phyloP scores from a whole-genome alignment of 2,113 vertebrate species.

The Laticauda colubrina region DNA sequence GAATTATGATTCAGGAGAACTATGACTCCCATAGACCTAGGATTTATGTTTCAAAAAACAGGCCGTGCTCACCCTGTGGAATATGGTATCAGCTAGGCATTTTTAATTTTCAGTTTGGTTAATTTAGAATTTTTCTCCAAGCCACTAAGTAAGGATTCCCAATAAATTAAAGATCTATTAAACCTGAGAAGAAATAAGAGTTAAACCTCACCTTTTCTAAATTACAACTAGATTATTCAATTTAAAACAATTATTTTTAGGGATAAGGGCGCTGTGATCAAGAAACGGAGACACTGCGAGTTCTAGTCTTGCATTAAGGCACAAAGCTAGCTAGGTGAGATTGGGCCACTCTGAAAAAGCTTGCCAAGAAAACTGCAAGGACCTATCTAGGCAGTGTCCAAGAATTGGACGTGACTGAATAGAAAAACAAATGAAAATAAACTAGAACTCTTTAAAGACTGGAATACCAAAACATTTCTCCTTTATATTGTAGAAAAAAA shows the following conservation, averaged over 20 bases:
- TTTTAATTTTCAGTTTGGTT: background rate
- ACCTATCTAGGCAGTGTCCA: no score
- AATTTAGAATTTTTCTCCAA: background rate
- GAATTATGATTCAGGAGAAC: background rate
- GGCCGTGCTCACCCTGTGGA: background rate
- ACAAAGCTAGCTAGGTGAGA: no score
- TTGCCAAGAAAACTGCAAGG: no score
- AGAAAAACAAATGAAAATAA: background rate
- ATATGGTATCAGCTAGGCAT: background rate
- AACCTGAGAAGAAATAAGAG: background rate
- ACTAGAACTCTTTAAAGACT: background rate
- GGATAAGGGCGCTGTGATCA: background rate
- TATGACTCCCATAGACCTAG: background rate
- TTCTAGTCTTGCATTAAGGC: no score
- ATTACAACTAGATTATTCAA: background rate
- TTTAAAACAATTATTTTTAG: background rate
- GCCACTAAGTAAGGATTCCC: background rate
- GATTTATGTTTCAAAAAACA: background rate
- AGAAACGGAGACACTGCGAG: no score
- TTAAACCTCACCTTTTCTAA: background rate
- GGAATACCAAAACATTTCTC: background rate
- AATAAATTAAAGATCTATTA: background rate
- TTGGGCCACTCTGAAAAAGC: no score
- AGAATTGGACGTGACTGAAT: no score
- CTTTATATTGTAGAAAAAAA: background rate